Evolutionary conservation across 2,888 invertebrate species (phyloP).

Genomic region (Fragum fragum): DNA sequence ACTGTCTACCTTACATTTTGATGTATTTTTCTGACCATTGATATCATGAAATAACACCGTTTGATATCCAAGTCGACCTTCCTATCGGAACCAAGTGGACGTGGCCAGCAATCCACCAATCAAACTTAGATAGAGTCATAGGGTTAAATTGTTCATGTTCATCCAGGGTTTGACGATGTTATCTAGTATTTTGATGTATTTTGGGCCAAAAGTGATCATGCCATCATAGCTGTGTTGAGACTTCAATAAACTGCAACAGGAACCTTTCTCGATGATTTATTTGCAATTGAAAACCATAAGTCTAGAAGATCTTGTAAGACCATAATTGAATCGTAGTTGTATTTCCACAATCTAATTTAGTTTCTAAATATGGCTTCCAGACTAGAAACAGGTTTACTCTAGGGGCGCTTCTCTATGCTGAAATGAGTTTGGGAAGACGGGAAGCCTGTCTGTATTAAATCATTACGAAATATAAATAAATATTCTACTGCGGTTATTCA

Average conservation of each 20-base stretch:
- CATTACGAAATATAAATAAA: constrained; percentile 5
- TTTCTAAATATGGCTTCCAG: constrained; percentile 4
- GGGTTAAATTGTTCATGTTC: too few relatives aligned
- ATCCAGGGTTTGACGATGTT: too few relatives aligned
- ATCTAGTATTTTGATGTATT: too few relatives aligned
- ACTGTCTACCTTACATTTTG: too few relatives aligned
- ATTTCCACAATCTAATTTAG: constrained; percentile 13
- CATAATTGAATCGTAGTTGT: constrained; percentile 24
- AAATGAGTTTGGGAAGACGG: neutral
- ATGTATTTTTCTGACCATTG: too few relatives aligned
- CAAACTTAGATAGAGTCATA: too few relatives aligned
- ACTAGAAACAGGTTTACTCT: neutral
- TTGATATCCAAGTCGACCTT: too few relatives aligned
- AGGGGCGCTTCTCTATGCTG: neutral
- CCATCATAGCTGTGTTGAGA: neutral
- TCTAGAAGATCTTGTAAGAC: constrained; percentile 12
- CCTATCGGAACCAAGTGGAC: too few relatives aligned
- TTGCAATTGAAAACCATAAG: constrained; percentile 8
- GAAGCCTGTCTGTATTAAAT: neutral
- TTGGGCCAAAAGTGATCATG: too few relatives aligned
- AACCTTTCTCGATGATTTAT: constrained; percentile 15
- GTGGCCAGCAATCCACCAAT: too few relatives aligned
- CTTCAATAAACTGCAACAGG: neutral
- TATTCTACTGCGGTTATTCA: too few relatives aligned
- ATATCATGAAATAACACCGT: too few relatives aligned